A percentile compares a stretch with the other conserved stretches of the same genome.
Conservation (phyloP, 2,888 invertebrate genomes). For the Craniophora ligustri region DNA sequence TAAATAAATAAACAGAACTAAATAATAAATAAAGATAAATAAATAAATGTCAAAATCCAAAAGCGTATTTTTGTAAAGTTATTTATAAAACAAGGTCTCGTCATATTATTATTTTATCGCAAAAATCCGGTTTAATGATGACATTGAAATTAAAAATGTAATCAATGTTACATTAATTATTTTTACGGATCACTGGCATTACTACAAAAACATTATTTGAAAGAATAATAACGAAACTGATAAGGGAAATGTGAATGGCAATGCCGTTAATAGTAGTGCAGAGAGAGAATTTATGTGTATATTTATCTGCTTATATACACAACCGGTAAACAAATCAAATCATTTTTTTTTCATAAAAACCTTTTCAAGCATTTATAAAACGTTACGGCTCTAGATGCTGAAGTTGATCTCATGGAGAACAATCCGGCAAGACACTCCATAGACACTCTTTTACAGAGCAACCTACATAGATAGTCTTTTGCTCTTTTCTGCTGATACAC, state of each 20-base stretch:
- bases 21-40: no score
- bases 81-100: slow-evolving; percentile 8
- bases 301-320: background rate
- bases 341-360: no score
- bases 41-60: slow-evolving; percentile 2
- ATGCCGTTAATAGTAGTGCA: no score
- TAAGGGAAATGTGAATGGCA: slow-evolving; percentile 12
- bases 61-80: background rate
- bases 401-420: no score
- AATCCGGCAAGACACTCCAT: no score
- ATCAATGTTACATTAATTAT: slow-evolving; percentile 32
- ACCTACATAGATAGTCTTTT: no score
- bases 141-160: slow-evolving; percentile 16
- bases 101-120: slow-evolving; percentile 27
- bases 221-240: slow-evolving; percentile 17
- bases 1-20: no score
- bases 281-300: no score
- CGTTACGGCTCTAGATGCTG: no score
- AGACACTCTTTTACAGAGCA: no score
- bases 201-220: slow-evolving; percentile 25
- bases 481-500: no score
- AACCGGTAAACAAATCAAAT: background rate
- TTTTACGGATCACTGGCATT: slow-evolving; percentile 27
- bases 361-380: no score
- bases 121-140: slow-evolving; percentile 24